These are phyloP conservation scores for Sebastes trivittatus DNA, from an alignment of 2,797 vertebrate genomes.

Conservation along the genomic window DNA sequence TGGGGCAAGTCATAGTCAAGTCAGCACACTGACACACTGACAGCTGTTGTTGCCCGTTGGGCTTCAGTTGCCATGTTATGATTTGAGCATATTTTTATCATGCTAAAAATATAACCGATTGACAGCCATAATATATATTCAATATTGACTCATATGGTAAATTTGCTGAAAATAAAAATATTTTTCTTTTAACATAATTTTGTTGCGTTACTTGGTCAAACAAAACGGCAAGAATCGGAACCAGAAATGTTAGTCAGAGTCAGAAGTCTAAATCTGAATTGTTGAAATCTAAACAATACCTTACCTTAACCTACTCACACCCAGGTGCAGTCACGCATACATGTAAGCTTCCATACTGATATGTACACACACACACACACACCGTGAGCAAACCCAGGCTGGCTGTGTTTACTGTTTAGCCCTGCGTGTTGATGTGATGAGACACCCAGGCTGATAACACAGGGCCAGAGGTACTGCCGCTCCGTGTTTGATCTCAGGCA, in stretches of 20 bases:
- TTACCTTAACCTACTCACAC: neutral
- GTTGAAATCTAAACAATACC: neutral
- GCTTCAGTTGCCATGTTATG: too few relatives aligned
- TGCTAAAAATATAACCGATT: too few relatives aligned
- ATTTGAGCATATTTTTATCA: too few relatives aligned
- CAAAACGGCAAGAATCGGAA: neutral
- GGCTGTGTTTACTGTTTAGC: conserved; percentile 80
- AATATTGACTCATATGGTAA: too few relatives aligned
- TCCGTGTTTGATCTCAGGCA: conserved; percentile 78
- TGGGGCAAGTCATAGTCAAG: too few relatives aligned
- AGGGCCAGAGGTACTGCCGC: conserved; percentile 66
- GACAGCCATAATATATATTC: too few relatives aligned
- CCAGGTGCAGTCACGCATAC: neutral
- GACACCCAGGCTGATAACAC: conserved; percentile 79
- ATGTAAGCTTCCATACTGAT: conserved; percentile 7
- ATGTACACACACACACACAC: conserved; percentile 24
- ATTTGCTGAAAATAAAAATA: too few relatives aligned
- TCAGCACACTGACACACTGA: too few relatives aligned
- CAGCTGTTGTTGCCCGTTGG: too few relatives aligned
- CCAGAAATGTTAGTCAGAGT: neutral
- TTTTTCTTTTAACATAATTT: too few relatives aligned
- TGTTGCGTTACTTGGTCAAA: too few relatives aligned
- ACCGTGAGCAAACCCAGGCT: conserved; percentile 56
- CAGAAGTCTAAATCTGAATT: neutral
- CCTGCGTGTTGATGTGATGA: conserved; percentile 76